Conservation (phyloP, 2,888 invertebrate species). For the Polyommatus icarus region DNA sequence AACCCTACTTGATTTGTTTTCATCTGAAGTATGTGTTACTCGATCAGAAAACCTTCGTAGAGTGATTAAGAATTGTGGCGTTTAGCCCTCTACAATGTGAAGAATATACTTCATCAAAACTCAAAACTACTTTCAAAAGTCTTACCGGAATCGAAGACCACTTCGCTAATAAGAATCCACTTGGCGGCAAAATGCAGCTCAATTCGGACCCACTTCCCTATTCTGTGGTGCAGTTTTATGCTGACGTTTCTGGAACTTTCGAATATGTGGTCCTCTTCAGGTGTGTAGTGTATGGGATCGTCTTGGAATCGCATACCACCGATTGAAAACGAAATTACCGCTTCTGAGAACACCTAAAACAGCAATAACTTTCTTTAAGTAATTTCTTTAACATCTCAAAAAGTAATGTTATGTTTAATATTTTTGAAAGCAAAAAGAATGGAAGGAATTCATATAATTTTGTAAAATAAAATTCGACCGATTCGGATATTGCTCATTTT, state of each 20-base stretch:
- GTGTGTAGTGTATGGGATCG: constrained; percentile 86
- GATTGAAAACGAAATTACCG: constrained; percentile 88
- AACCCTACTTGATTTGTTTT: too few relatives aligned
- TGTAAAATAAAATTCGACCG: too few relatives aligned
- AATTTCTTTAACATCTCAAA: too few relatives aligned
- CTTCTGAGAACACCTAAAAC: constrained; percentile 88
- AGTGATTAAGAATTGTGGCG: too few relatives aligned
- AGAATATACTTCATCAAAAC: background rate
- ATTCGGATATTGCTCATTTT: too few relatives aligned
- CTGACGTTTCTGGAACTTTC: constrained; percentile 90
- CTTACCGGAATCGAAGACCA: constrained; percentile 90
- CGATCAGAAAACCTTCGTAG: too few relatives aligned
- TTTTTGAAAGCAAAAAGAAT: too few relatives aligned
- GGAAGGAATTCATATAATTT: too few relatives aligned
- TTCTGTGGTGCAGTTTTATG: constrained; percentile 89
- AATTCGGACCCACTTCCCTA: constrained; percentile 90
- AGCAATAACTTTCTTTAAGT: background rate
- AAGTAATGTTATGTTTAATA: too few relatives aligned
- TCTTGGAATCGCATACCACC: constrained; percentile 89
- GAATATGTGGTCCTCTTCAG: constrained; percentile 88
- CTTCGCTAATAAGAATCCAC: constrained; percentile 95
- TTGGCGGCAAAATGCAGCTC: constrained; percentile 88
- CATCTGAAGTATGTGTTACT: too few relatives aligned
- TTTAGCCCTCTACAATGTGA: too few relatives aligned
- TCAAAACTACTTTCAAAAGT: constrained; percentile 37